Conservation (phyloP, 2,113 vertebrate species). For the Ploceus nigricollis region DNA sequence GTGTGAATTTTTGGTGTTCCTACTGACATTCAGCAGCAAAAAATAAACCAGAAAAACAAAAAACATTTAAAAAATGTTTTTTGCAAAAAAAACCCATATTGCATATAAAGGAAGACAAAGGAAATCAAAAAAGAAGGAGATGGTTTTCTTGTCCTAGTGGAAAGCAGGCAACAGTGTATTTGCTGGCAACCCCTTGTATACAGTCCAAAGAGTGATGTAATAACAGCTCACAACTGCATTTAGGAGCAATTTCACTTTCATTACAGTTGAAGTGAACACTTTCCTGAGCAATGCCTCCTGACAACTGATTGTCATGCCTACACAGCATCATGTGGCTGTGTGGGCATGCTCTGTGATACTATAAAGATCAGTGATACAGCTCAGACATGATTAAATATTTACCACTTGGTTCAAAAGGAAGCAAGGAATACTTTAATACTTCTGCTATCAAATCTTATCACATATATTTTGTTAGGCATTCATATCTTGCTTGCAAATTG, state of each 20-base stretch:
- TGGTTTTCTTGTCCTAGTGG: not conserved
- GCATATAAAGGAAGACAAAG: not conserved
- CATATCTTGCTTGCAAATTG: not conserved
- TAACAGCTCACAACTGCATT: not conserved
- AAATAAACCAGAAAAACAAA: not conserved
- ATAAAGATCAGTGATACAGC: not conserved
- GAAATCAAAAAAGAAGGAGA: not conserved
- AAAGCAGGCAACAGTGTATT: not conserved
- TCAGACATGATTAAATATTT: not conserved
- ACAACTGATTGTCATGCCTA: not conserved
- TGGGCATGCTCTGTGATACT: not conserved
- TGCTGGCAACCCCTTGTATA: not conserved
- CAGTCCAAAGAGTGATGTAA: not conserved
- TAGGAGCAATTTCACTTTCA: not conserved
- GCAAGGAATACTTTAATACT: not conserved
- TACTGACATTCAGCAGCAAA: not conserved
- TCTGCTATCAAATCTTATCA: not conserved
- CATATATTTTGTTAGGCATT: not conserved
- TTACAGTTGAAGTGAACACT: not conserved
- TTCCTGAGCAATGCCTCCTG: not conserved
- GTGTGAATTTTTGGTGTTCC: not conserved
- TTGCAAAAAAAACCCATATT: rapidly evolving
- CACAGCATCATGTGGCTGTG: not conserved
- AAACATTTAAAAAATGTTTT: not conserved
- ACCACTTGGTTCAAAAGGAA: not conserved